Evolutionary conservation across 2,113 vertebrate genomes (phyloP).

Genomic region (Danionella cerebrum): DNA sequence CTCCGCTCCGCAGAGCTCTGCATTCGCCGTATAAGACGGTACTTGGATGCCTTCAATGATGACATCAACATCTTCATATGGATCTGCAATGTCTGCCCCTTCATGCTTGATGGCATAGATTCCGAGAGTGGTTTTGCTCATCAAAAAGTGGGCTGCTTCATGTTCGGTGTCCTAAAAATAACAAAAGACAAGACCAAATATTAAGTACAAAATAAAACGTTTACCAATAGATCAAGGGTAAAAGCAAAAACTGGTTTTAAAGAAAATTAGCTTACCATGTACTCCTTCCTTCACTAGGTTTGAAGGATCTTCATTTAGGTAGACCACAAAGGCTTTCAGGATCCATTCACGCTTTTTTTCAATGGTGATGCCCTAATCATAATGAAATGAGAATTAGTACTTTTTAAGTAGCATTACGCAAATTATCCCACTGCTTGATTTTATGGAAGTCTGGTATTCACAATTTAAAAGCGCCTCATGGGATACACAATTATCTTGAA

Average conservation of each 20-base stretch:
- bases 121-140: background rate
- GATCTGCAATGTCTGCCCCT: background rate
- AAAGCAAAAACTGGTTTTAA: background rate
- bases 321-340: background rate
- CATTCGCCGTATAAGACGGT: too few relatives aligned
- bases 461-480: background rate
- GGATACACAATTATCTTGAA: background rate
- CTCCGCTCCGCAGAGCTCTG: too few relatives aligned
- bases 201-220: background rate
- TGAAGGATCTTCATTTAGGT: conserved; percentile 4
- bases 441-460: background rate
- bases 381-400: background rate
- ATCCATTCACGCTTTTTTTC: background rate
- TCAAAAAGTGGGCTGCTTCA: background rate
- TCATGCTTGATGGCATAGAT: background rate
- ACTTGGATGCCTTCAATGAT: too few relatives aligned
- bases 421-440: background rate
- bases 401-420: background rate
- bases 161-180: background rate
- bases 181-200: too few relatives aligned
- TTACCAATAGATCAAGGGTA: background rate
- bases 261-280: background rate
- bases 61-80: background rate
- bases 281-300: background rate
- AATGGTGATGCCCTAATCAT: background rate